These are phyloP conservation scores for Halcyon badia DNA, from an alignment of 2,797 vertebrate genomes.

Conservation along the genomic window DNA sequence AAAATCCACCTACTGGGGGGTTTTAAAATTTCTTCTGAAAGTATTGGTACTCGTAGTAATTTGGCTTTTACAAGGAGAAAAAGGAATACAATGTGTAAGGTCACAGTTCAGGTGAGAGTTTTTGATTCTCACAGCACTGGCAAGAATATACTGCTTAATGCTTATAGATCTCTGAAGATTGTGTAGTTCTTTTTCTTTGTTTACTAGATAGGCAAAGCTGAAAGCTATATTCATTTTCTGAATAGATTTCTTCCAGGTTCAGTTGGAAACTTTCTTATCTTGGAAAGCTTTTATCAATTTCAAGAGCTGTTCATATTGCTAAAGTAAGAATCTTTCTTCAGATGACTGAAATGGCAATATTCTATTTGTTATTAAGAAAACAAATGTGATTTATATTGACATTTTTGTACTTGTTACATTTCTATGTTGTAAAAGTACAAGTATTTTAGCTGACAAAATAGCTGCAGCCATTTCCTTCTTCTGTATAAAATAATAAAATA, in stretches of 20 bases:
- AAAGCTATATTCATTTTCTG: conserved; percentile 8
- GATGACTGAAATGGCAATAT: not conserved
- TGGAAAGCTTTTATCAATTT: conserved; percentile 17
- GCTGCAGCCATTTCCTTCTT: not conserved
- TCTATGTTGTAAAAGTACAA: not conserved
- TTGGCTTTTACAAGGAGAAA: not conserved
- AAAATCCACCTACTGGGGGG: accelerated
- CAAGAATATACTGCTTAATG: not conserved
- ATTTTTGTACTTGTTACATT: not conserved
- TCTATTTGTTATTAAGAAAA: conserved; percentile 21
- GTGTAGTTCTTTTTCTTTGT: not conserved
- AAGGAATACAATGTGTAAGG: not conserved
- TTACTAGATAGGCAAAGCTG: not conserved
- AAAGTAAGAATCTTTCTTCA: not conserved
- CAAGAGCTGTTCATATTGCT: not conserved
- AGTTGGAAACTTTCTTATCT: conserved; percentile 10
- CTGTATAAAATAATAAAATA: conserved; percentile 16
- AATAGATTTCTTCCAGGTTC: conserved; percentile 21
- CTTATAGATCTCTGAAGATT: not conserved
- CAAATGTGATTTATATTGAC: not conserved
- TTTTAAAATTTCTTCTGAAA: not conserved
- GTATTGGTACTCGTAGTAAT: not conserved
- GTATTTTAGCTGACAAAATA: conserved; percentile 13
- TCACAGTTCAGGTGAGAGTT: not conserved
- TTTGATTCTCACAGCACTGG: not conserved